These are phyloP conservation scores for Epinotia nisella DNA, from an alignment of 2,888 invertebrate genomes.

Conservation along the genomic window DNA sequence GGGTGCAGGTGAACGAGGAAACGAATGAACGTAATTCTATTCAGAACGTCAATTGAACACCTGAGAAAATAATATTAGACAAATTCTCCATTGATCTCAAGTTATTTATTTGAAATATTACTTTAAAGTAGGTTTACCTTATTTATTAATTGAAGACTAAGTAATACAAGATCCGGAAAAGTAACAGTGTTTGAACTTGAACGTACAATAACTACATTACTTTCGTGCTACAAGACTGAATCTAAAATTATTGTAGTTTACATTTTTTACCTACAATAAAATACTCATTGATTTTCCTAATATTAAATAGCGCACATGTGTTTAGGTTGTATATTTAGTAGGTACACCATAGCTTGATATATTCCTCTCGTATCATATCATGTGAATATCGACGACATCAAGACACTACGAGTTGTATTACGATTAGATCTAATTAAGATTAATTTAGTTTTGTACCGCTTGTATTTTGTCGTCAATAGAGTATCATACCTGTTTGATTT, in stretches of 20 bases:
- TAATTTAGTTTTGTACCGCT: conserved; percentile 31
- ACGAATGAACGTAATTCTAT: conserved; percentile 21
- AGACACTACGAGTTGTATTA: conserved; percentile 26
- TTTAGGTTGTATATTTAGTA: conserved; percentile 19
- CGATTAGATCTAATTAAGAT: conserved; percentile 34
- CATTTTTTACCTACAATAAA: conserved; percentile 25
- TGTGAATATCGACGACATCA: conserved; percentile 3
- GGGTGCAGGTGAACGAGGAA: conserved; percentile 35
- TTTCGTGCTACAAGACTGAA: conserved; percentile 39
- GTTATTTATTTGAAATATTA: conserved; percentile 78
- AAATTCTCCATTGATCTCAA: conserved; percentile 82
- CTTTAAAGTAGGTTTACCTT: conserved; percentile 70
- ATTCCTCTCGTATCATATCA: conserved; percentile 9
- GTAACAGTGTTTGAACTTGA: conserved; percentile 27
- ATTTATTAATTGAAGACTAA: conserved; percentile 65
- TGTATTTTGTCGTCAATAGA: conserved; percentile 9
- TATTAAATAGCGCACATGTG: conserved; percentile 21
- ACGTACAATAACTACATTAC: conserved; percentile 26
- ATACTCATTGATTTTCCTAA: conserved; percentile 37
- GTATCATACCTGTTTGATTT: conserved; percentile 52
- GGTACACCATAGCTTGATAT: conserved; percentile 14
- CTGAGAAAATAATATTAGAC: conserved; percentile 57
- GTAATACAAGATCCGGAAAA: conserved; percentile 24
- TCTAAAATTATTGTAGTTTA: conserved; percentile 33
- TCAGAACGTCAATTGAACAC: conserved; percentile 39